phyloP scores from a whole-genome alignment of 2,113 vertebrate genomes.

The Speoplatyrhinus poulsoni region DNA sequence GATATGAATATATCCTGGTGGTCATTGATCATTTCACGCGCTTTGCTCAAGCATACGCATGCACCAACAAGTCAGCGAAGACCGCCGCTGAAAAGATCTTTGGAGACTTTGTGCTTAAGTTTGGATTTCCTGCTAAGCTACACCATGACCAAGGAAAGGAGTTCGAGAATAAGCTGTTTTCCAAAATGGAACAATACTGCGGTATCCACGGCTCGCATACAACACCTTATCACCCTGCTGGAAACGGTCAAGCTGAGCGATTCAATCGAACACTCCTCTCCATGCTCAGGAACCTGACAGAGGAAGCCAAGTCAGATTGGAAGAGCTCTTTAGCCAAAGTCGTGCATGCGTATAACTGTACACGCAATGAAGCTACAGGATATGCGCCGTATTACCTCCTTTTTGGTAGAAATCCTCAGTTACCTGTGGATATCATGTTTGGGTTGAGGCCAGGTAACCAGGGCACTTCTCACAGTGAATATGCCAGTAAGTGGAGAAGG shows the following conservation, averaged over 20 bases:
- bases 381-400: constrained; percentile 12
- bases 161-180: constrained; percentile 18
- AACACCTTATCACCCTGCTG: constrained; percentile 10
- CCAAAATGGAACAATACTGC: constrained; percentile 21
- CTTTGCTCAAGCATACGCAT: constrained; percentile 14
- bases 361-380: constrained; percentile 1
- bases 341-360: constrained; percentile 12
- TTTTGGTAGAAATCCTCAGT: constrained; percentile 5
- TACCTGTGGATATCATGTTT: constrained; percentile 16
- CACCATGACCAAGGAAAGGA: constrained; percentile 21
- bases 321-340: constrained; percentile 23
- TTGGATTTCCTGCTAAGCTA: constrained; percentile 16
- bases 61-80: constrained; percentile 17
- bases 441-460: constrained; percentile 11
- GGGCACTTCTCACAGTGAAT: constrained; percentile 4
- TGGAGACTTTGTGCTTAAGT: constrained; percentile 10
- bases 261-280: constrained; percentile 39
- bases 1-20: constrained; percentile 17
- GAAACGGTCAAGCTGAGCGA: constrained; percentile 24
- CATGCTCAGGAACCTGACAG: constrained; percentile 12
- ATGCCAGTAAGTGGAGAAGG: constrained; percentile 8
- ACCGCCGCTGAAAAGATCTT: constrained; percentile 23
- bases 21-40: constrained; percentile 2
- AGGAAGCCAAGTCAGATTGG: constrained; percentile 10
- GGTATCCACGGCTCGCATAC: constrained; percentile 9